Percentiles rank a stretch among this genome's conserved stretches.
Conservation (phyloP, 2,888 invertebrate species). For the Diadegma fenestrale region DNA sequence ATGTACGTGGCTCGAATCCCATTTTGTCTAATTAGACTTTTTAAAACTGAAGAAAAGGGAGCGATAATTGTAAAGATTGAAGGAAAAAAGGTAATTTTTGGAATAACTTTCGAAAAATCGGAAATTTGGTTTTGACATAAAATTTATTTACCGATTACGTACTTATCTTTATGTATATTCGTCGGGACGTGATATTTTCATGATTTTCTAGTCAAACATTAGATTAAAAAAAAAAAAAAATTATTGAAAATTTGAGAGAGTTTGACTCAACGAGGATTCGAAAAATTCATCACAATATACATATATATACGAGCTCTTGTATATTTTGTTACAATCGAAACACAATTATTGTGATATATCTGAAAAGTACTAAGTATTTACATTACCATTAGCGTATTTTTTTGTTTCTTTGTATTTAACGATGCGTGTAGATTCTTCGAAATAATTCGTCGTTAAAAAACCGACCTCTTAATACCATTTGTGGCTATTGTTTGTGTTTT, state of each 20-base stretch:
- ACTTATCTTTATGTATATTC: neutral
- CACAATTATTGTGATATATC: conserved; percentile 62
- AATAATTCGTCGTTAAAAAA: conserved; percentile 54
- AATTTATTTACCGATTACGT: conserved; percentile 59
- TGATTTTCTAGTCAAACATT: neutral
- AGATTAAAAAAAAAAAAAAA: neutral
- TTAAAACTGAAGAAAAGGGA: neutral
- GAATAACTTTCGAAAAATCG: neutral
- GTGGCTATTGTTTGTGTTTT: conserved; percentile 8
- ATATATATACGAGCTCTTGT: conserved; percentile 61
- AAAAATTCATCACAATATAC: conserved; percentile 22
- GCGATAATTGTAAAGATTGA: neutral
- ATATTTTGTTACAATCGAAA: conserved; percentile 66
- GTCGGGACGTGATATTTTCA: conserved; percentile 1
- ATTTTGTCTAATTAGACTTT: neutral
- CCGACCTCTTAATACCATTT: neutral
- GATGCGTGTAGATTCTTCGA: conserved; percentile 32
- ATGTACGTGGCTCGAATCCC: neutral
- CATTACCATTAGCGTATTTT: conserved; percentile 54
- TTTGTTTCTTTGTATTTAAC: conserved; percentile 23
- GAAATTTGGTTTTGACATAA: conserved; percentile 54
- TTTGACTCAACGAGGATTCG: neutral
- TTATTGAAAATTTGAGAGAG: neutral
- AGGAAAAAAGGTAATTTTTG: neutral
- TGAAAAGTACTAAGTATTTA: conserved; percentile 71